A percentile compares a stretch with the other conserved stretches of the same genome.
These are phyloP conservation scores for Oreochromis niloticus DNA, from an alignment of 2,113 vertebrate species.

Conservation along the genomic window DNA sequence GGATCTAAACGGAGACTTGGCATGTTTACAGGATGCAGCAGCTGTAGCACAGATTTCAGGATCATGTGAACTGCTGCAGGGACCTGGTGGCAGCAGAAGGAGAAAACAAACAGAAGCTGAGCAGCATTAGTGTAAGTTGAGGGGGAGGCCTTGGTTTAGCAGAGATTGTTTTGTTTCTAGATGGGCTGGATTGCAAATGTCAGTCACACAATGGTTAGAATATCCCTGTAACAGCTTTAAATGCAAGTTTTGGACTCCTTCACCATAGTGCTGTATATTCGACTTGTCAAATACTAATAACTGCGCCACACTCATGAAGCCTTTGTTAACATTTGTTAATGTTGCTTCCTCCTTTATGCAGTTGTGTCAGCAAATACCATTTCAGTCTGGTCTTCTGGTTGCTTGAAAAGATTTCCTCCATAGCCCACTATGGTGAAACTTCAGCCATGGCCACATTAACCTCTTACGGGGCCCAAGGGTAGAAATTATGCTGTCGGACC, in stretches of 20 bases:
- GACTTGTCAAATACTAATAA: neutral
- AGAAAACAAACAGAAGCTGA: slow-evolving; percentile 1
- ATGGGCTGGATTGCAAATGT: neutral
- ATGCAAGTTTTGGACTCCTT: neutral
- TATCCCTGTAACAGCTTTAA: neutral
- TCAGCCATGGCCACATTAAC: neutral
- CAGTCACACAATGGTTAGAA: neutral
- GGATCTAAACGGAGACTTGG: neutral
- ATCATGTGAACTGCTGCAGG: neutral
- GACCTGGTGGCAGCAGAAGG: neutral
- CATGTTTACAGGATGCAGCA: slow-evolving; percentile 54
- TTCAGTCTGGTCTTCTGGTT: neutral
- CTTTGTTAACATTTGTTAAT: neutral
- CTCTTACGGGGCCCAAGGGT: neutral
- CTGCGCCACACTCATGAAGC: neutral
- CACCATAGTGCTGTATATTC: neutral
- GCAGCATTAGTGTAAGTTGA: neutral
- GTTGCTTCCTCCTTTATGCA: neutral
- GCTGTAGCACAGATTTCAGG: slow-evolving; percentile 26
- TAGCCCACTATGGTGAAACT: neutral
- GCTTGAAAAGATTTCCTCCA: neutral
- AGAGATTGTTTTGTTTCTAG: slow-evolving; percentile 4
- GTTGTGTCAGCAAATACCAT: neutral
- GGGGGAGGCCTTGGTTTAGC: neutral
- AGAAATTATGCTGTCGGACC: neutral